Base-by-base conservation (phyloP, 2,113 vertebrate genomes). In the Chionomys nivalis region DNA sequence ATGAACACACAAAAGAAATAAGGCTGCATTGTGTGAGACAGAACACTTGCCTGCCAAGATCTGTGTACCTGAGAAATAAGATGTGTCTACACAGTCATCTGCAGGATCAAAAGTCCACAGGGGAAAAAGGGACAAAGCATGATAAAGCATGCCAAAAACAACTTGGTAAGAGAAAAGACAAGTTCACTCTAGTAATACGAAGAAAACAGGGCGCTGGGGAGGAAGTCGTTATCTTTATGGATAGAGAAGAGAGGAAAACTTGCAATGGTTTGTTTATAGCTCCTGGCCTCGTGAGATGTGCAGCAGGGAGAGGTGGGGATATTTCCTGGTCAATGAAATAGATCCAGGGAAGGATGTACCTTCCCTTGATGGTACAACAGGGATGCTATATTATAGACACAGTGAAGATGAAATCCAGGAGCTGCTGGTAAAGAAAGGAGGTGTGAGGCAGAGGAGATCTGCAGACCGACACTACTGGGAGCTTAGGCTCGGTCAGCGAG, bases 231-330 rank as follows among this genome's bases (percentile, higher is more conserved):
- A 5, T 68, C 55, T 70, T 87, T 12, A 75, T 89, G 58, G 58
- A 47, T 76, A 81, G 63, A 90, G 72, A 73, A 63, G 73, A 81
- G 86, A 14, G 36, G 16, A 58, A 49, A 58, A 13, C 77, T 76
- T 82, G 65, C 55, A 68, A 7, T 5, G 14, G 28, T 17, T 4
- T 36, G 36, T 65, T 87, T 65, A 28, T 17, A 83, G 24, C 2
- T 19, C 36, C 61, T 86, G 4, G 1, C 55, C 78, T 49, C 52
- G 6, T 81, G 77, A 93, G 31, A 28, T 26, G 42, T 42, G 52
- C 33, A 7, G 13, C n/a, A 0, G 0, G 7, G 24, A n/a, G 73
- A 63, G 10, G 9, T 7, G n/a, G 36, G 21, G 28, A 44, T 17
- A 81, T 24, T 61, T 49, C n/a, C 75, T 31, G n/a, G 72, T 28